phyloP scores from a whole-genome alignment of 2,113 vertebrate species.

The Nothocercus nigrocapillus region DNA sequence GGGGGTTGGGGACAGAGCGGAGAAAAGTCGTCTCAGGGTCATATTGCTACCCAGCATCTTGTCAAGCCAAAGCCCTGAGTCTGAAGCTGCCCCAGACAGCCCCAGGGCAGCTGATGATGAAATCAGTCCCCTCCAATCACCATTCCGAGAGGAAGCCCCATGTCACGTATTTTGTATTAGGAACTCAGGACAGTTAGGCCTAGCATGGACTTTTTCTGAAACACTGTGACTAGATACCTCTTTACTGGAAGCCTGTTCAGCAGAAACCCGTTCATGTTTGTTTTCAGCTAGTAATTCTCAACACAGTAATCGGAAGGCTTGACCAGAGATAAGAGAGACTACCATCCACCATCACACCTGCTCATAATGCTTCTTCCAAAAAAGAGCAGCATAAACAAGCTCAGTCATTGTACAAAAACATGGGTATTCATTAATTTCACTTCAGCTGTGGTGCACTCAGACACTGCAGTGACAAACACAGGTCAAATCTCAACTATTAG shows the following conservation, averaged over 20 bases:
- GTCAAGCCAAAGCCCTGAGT: background rate
- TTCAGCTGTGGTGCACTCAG: background rate
- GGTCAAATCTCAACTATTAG: background rate
- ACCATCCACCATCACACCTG: background rate
- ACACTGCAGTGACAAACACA: background rate
- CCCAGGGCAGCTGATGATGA: background rate
- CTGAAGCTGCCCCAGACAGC: background rate
- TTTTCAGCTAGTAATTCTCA: background rate
- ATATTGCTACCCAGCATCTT: background rate
- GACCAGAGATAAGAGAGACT: background rate
- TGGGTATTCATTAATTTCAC: background rate
- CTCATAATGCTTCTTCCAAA: background rate
- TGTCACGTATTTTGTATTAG: background rate
- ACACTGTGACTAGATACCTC: background rate
- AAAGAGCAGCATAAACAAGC: background rate
- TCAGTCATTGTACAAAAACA: background rate
- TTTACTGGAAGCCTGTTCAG: background rate
- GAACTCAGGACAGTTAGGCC: background rate
- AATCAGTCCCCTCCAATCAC: background rate
- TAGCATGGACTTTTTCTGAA: background rate
- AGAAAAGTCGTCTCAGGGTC: background rate
- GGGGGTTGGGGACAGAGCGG: background rate
- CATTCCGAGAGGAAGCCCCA: background rate
- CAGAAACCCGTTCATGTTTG: background rate
- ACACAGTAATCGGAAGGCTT: background rate